Evolutionary conservation across 2,888 invertebrate genomes (phyloP), one percentile per base, ranked within the genome.

Genomic region (Lasioglossum morio): DNA sequence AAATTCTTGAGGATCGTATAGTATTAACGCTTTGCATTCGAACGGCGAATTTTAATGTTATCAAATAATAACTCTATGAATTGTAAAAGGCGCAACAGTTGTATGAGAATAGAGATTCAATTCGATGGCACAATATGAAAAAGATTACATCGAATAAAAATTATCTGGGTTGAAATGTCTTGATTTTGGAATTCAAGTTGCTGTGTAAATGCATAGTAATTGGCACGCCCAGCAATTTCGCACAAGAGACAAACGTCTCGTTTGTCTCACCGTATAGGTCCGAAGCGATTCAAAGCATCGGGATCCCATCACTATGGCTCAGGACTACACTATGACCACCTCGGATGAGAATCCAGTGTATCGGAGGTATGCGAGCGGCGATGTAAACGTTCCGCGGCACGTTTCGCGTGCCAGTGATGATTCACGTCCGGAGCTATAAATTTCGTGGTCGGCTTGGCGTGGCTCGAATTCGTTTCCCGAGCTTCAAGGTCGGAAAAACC

Each of bases 351-450:
- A 53, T 30, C 16, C 70, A 40, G 40, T 27, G 70, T 70, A 53
- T 77, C 40, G 27, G 27, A 72, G 60, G 48, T 30, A 57, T 34
- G 48, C 23, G 34, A 16, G 53, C 40, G 30, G 40, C 77, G 48
- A 53, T 19, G 69, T 43, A 48, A 69, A 69, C 69, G 66, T 63
- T 63, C 34, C 76, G 46, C 23, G 76, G 60, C 60, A 60, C 76
- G 48, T 81, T 34, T 53, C 81, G 19, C 48, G 40, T 19, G 34
- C 76, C 79, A 72, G 46, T 66, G 79, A 80, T 75, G 80, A 86
- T 86, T 86, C 84, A 86, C 85, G 77, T 84, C 60, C 70, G 77
- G 27, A 16, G 77, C 72, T 66, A 80, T 86, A 86, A 86, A 86
- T 86, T 77, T 66, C 57, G 30, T 23, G 53, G 8, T 27, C 34